Base-by-base conservation (phyloP, 2,113 vertebrate genomes). In the Bucco capensis region DNA sequence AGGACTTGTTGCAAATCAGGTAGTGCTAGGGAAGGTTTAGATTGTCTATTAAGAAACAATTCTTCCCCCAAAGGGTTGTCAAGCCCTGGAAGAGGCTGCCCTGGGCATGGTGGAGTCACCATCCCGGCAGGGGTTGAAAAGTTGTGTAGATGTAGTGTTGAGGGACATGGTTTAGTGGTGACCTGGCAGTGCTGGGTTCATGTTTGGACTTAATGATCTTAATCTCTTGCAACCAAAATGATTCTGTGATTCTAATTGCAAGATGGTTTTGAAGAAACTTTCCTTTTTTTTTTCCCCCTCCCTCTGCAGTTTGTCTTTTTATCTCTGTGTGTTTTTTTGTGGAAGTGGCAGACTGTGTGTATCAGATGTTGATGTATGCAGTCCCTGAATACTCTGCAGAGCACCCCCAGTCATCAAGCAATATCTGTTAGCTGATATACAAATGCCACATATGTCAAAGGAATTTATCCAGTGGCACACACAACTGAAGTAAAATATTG, bases 391-490 rank as follows among this genome's bases (percentile, higher is more conserved):
- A 38, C 65, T 57, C 83, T 91, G 71, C 72, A 83, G 95, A 97
- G 86, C 94, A 93, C 94, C 84, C 88, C 35, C 79, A 89, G 88
- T 92, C 97, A 89, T 76, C 95, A 95, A 90, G 91, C 60, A 14
- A 10, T 80, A 88, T 83, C 94, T 91, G 81, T 46, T 92, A 88
- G 96, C 92, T 96, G 97, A 95, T 97, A 92, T 57, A 96, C 95
- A 96, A 94, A 97, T 97, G 96, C 95, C 96, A 97, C 93, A 61
- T 57, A 60, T 64, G 94, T 93, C 86, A 89, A 91, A 97, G 88
- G 94, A 95, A 96, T 97, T 97, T 94, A 96, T 95, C 97, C 96
- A 96, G 96, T 97, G 97, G 97, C 96, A 88, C 96, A 83, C 83
- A 83, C 89, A 91, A 90, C 88, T 82, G 96, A 93, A 96, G 96